phyloP scores from a whole-genome alignment of 30 jellyfish, hydroid and myxozoan genomes.

The Hydractinia echinata region DNA sequence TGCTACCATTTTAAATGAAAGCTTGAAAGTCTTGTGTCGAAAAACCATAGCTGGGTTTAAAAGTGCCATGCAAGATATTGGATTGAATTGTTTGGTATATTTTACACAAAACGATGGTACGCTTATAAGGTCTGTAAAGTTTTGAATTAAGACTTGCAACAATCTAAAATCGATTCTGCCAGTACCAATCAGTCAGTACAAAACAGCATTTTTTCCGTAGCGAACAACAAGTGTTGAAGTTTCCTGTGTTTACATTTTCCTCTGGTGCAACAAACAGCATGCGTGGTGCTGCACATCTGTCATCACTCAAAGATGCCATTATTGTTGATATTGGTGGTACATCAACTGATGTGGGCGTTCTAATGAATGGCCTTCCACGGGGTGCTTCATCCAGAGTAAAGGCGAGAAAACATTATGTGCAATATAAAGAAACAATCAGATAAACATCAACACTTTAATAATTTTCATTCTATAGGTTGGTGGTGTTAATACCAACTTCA shows the following conservation, averaged over 20 bases:
- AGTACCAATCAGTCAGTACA: background rate
- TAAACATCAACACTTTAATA: background rate
- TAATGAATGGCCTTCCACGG: conserved; percentile 45
- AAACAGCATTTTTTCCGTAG: conserved; percentile 8
- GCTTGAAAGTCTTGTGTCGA: conserved; percentile 28
- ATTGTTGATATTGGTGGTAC: conserved; percentile 71
- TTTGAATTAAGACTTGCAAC: no score
- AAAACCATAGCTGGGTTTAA: conserved; percentile 38
- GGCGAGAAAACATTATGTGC: conserved; percentile 12
- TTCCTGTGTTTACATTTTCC: conserved; percentile 60
- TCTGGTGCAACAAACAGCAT: conserved; percentile 72
- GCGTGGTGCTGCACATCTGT: conserved; percentile 58
- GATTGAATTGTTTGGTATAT: conserved; percentile 40
- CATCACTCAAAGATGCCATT: conserved; percentile 47
- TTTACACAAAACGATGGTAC: conserved; percentile 72
- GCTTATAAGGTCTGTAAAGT: conserved; percentile 34
- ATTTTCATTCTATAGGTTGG: conserved; percentile 35
- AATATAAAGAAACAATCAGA: background rate
- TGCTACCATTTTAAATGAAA: conserved; percentile 59
- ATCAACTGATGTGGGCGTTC: conserved; percentile 61
- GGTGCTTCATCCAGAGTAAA: conserved; percentile 63
- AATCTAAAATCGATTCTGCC: background rate
- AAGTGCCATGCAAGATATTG: conserved; percentile 34
- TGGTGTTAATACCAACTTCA: conserved; percentile 58
- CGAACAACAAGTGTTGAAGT: conserved; percentile 22